Base-by-base conservation (phyloP, 2,888 invertebrate species). In the Siphonodentalium dalli region DNA sequence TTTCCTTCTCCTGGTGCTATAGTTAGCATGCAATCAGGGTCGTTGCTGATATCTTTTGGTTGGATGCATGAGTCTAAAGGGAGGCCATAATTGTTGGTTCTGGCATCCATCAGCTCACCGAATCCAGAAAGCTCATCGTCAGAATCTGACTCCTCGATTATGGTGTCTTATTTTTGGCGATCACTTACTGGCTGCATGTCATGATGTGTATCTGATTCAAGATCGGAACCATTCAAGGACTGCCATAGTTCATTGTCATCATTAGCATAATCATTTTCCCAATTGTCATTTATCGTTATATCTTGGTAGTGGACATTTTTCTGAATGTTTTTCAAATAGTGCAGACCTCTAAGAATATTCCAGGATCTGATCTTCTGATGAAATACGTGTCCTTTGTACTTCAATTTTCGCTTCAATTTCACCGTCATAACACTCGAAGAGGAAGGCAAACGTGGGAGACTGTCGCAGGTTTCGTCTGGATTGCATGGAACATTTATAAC, bases 1-100 rank as follows among this genome's bases (percentile, higher is more conserved):
- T 58, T 58, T 8, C 58, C 51, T 24, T 58, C 54, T 31, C 54
- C 58, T 29, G 50, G 54, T 11, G 58, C 53, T 29, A 58, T 37
- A 18, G 21, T 40, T 23, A 54, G 24, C 23, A 53, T 26, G 21
- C 24, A n/a, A 13, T 34, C 28, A 21, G 20, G 20, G 15, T 49
- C 57, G 11, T 18, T 40, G 18, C 29, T 34, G 26, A 61, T 44
- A 41, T 50, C 54, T 47, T 58, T 58, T 3, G 54, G 47, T 21
- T 58, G 50, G 23, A 58, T 11, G 9, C 51, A 45, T 2, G 54
- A 26, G 38, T 58, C 54, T 38, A 42, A 58, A 29, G 58, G 58
- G n/a, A 58, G 24, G 11, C 53, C 49, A 45, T 38, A 37, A 4
- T 54, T 31, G 41, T 49, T 44, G 27, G 40, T 24, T 38, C 46